A percentile compares a stretch with the other conserved stretches of the same genome.
These are phyloP conservation scores for Pyralis farinalis DNA, from an alignment of 2,888 invertebrate species.

Conservation along the genomic window DNA sequence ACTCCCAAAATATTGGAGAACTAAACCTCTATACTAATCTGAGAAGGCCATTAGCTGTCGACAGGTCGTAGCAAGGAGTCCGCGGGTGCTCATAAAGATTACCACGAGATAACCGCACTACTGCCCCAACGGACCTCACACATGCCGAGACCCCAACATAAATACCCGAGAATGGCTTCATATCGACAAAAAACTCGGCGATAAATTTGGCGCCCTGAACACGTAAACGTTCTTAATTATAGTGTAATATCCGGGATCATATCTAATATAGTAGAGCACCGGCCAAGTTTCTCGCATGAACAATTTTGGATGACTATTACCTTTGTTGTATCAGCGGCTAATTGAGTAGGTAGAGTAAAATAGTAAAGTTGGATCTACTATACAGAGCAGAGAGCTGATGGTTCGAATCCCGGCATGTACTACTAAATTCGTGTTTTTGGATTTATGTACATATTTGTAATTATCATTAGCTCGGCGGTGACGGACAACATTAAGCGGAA, in stretches of 20 bases:
- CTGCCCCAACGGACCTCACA: constrained; percentile 73
- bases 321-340: no score
- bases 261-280: constrained; percentile 6
- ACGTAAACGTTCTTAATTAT: constrained; percentile 79
- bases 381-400: no score
- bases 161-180: constrained; percentile 73
- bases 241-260: constrained; percentile 71
- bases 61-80: constrained; percentile 73
- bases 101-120: constrained; percentile 75
- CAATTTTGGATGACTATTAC: no score
- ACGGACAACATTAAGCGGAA: no score
- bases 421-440: no score
- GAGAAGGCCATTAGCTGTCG: constrained; percentile 71
- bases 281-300: constrained; percentile 14
- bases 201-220: constrained; percentile 79
- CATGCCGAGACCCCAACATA: constrained; percentile 62
- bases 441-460: no score
- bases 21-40: constrained; percentile 59
- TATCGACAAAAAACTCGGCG: constrained; percentile 77
- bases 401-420: no score
- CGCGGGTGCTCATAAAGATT: constrained; percentile 74
- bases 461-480: no score
- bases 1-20: constrained; percentile 61
- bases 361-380: no score
- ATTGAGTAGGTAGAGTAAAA: no score